These are phyloP conservation scores for Diarsia dahlii DNA, from an alignment of 2,888 invertebrate genomes.

Conservation along the genomic window DNA sequence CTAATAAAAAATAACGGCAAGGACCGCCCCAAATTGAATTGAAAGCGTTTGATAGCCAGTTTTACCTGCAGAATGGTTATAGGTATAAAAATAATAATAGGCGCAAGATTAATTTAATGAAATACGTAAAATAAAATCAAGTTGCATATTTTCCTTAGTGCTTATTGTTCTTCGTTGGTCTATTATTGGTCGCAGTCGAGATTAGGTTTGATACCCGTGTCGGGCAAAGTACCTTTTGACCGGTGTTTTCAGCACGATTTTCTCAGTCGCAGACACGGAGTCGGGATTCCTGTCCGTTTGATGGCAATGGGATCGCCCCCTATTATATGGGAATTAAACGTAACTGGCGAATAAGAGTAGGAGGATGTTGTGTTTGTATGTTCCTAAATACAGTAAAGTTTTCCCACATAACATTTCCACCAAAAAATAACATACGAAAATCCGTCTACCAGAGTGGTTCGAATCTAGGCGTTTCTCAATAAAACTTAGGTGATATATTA, in stretches of 20 bases:
- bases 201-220: too few relatives aligned
- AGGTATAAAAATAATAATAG: conserved; percentile 40
- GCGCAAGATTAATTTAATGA: conserved; percentile 33
- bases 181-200: too few relatives aligned
- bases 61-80: conserved; percentile 32
- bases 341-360: too few relatives aligned
- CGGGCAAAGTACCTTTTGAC: too few relatives aligned
- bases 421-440: conserved; percentile 24
- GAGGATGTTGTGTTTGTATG: too few relatives aligned
- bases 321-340: too few relatives aligned
- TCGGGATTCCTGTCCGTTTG: too few relatives aligned
- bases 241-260: too few relatives aligned
- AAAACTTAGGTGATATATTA: conserved; percentile 70
- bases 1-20: conserved; percentile 64
- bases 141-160: conserved; percentile 21
- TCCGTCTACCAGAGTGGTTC: conserved; percentile 13
- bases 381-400: not conserved
- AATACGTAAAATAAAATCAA: conserved; percentile 29
- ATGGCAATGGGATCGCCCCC: too few relatives aligned
- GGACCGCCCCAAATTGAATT: conserved; percentile 58
- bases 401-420: conserved; percentile 11
- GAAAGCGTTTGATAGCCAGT: conserved; percentile 47
- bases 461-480: conserved; percentile 51
- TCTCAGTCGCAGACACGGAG: too few relatives aligned
- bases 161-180: too few relatives aligned